Conservation (phyloP, 1,140 invertebrate genomes). For the Cyclargus thomasi region DNA sequence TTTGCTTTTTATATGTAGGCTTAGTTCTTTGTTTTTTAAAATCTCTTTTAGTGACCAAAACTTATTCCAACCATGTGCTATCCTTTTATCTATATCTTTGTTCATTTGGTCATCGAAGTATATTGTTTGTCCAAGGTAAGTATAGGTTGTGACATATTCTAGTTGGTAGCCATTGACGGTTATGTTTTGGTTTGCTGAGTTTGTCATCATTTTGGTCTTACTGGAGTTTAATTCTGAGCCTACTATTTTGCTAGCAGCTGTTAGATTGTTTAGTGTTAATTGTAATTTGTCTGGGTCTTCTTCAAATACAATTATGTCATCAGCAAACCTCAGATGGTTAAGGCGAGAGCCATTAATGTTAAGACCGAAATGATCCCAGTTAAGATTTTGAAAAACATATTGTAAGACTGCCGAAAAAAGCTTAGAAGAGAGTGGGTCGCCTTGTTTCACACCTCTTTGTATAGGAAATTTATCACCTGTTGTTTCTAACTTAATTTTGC, state of each 20-base stretch:
- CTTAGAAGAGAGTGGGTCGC: no score
- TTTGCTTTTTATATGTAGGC: neutral
- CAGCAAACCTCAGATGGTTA: no score
- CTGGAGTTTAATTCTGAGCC: neutral
- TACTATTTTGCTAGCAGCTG: neutral
- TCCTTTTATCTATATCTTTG: slow-evolving; percentile 4
- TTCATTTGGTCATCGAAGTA: neutral
- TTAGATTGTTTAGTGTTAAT: no score
- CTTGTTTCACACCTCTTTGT: no score
- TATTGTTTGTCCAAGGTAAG: neutral
- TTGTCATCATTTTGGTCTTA: slow-evolving; percentile 14
- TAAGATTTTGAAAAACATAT: no score
- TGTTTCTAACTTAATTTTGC: no score
- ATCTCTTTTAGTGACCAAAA: slow-evolving; percentile 4
- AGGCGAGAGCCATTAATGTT: no score
- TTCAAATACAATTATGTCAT: no score
- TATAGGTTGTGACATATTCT: neutral
- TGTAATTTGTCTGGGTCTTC: no score
- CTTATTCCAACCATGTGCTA: neutral
- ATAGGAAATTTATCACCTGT: no score
- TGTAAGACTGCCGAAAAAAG: no score
- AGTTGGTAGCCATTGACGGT: neutral
- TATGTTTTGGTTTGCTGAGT: neutral
- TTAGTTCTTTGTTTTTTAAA: neutral
- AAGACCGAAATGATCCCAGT: no score